These are phyloP conservation scores for Rhynchopsitta pachyrhyncha DNA, from an alignment of 2,113 vertebrate genomes.

Conservation along the genomic window DNA sequence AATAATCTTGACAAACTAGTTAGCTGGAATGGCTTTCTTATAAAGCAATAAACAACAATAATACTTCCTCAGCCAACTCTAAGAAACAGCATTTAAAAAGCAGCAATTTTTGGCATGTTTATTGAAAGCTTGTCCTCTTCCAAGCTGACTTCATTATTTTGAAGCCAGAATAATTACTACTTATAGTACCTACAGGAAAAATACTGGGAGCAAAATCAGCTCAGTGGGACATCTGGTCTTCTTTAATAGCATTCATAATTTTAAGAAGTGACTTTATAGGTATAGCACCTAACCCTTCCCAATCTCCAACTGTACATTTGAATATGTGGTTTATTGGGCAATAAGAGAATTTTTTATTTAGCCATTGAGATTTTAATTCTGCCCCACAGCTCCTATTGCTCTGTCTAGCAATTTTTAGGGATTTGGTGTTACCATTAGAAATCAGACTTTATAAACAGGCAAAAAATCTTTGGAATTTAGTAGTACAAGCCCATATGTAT, in stretches of 20 bases:
- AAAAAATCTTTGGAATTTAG: background rate
- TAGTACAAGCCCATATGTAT: background rate
- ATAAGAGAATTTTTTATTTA: background rate
- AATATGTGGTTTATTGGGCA: background rate
- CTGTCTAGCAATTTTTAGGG: background rate
- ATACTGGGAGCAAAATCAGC: background rate
- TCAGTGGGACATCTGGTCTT: background rate
- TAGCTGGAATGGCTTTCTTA: background rate
- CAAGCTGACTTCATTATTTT: background rate
- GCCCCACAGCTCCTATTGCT: background rate
- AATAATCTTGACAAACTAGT: conserved; percentile 40
- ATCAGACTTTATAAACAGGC: background rate
- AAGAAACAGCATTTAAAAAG: background rate
- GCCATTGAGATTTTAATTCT: background rate
- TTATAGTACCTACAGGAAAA: conserved; percentile 14
- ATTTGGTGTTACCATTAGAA: background rate
- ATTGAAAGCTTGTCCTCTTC: background rate
- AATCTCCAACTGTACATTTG: background rate
- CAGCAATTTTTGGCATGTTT: conserved; percentile 10
- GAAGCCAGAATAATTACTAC: conserved; percentile 19
- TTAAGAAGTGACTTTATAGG: background rate
- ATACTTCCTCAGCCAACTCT: background rate
- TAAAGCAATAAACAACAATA: background rate
- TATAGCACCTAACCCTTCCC: background rate
- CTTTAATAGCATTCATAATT: conserved; percentile 13